These are phyloP conservation scores for Graptemys geographica DNA, from an alignment of 2,797 vertebrate genomes.

Conservation along the genomic window DNA sequence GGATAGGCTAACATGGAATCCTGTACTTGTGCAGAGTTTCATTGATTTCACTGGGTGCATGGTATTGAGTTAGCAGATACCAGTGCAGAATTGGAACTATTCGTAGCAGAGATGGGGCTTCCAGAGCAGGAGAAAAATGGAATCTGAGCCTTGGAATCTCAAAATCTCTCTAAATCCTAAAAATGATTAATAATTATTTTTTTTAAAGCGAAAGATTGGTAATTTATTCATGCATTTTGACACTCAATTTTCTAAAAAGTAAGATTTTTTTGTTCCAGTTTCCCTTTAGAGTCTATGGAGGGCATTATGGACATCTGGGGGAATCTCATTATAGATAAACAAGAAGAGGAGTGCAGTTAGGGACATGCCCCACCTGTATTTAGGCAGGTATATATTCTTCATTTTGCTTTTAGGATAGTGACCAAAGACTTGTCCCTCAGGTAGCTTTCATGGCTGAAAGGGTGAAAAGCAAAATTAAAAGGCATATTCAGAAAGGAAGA, in stretches of 20 bases:
- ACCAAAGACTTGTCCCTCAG: background rate
- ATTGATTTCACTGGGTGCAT: background rate
- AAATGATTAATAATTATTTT: background rate
- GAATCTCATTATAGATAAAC: background rate
- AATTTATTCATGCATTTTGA: background rate
- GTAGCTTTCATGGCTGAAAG: slow-evolving; percentile 9
- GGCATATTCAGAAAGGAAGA: background rate
- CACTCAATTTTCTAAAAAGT: background rate
- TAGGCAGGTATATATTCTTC: background rate
- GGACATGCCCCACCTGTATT: background rate
- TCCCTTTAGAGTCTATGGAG: slow-evolving; percentile 5
- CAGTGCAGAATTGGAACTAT: background rate
- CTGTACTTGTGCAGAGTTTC: background rate
- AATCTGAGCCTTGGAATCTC: background rate
- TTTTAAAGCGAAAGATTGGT: background rate
- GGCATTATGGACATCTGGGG: accelerated
- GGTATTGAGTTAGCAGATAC: background rate
- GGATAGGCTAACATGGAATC: background rate
- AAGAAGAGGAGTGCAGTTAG: background rate
- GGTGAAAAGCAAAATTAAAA: background rate
- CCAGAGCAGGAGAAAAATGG: background rate
- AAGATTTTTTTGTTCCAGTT: accelerated
- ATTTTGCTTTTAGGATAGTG: background rate
- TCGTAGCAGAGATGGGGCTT: background rate
- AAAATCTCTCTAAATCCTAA: background rate